phyloP scores from a whole-genome alignment of 2,797 vertebrate genomes.

The Gymnothorax javanicus region DNA sequence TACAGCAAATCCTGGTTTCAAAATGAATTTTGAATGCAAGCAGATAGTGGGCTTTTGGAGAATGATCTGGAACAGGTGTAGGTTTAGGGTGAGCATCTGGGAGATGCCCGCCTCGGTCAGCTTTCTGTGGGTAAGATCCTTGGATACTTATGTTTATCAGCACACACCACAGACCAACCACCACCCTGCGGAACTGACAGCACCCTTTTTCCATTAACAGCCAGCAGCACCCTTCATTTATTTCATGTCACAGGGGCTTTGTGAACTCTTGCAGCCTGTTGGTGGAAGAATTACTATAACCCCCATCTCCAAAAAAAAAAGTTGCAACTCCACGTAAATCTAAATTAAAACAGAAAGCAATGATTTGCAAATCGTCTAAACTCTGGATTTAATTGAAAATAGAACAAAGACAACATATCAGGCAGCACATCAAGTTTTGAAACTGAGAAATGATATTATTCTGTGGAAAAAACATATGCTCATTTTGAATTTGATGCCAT shows the following conservation, averaged over 20 bases:
- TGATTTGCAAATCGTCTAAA: too few species aligned
- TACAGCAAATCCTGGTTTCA: not conserved
- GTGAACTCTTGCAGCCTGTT: not conserved
- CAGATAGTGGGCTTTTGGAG: not conserved
- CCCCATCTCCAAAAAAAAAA: too few species aligned
- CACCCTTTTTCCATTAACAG: not conserved
- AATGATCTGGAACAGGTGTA: slow-evolving; percentile 8
- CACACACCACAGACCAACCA: not conserved
- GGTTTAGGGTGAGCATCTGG: not conserved
- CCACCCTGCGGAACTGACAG: not conserved
- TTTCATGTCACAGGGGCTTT: not conserved
- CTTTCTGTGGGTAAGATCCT: not conserved
- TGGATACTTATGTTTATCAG: not conserved
- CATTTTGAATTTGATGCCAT: too few species aligned
- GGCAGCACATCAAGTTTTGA: too few species aligned
- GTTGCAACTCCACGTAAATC: too few species aligned
- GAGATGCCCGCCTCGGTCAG: not conserved
- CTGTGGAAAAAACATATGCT: too few species aligned
- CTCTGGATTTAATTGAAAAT: too few species aligned
- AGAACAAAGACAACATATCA: too few species aligned
- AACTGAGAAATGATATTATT: too few species aligned
- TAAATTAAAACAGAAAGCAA: too few species aligned
- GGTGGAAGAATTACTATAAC: not conserved
- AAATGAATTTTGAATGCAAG: not conserved
- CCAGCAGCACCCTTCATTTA: slow-evolving; percentile 9